A percentile compares a stretch with the other conserved stretches of the same genome.
These are phyloP conservation scores for Clupea harengus DNA, from an alignment of 2,113 vertebrate species.

Conservation along the genomic window DNA sequence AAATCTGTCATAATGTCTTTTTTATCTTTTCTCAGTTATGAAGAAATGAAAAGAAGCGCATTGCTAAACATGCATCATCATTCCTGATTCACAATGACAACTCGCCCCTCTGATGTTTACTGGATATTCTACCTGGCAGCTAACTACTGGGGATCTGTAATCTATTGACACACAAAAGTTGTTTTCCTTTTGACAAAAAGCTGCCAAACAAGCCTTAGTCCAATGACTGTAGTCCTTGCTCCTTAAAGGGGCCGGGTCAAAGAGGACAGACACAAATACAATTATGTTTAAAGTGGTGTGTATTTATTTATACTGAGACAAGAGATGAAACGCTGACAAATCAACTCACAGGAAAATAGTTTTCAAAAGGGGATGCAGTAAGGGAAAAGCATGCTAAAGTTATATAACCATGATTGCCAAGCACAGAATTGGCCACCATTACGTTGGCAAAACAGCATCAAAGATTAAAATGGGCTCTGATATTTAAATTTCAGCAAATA, in stretches of 20 bases:
- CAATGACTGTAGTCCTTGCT: neutral
- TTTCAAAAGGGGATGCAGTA: neutral
- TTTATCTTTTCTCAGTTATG: neutral
- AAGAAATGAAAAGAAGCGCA: neutral
- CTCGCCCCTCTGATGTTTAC: neutral
- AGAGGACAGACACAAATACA: neutral
- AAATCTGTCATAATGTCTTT: neutral
- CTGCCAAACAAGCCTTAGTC: neutral
- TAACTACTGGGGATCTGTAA: neutral
- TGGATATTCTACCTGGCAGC: neutral
- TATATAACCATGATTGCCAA: neutral
- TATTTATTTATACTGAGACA: neutral
- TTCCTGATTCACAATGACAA: neutral
- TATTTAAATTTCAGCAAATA: neutral
- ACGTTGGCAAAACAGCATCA: neutral
- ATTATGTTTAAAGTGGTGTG: neutral
- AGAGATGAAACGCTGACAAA: neutral
- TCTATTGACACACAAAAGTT: neutral
- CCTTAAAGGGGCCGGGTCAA: neutral
- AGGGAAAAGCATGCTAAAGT: neutral
- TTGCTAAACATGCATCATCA: neutral
- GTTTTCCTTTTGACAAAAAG: neutral
- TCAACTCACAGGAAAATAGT: neutral
- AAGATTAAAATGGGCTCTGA: neutral
- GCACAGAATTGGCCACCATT: neutral